phyloP scores from a whole-genome alignment of 2,888 invertebrate species.

The Cerastoderma edule region DNA sequence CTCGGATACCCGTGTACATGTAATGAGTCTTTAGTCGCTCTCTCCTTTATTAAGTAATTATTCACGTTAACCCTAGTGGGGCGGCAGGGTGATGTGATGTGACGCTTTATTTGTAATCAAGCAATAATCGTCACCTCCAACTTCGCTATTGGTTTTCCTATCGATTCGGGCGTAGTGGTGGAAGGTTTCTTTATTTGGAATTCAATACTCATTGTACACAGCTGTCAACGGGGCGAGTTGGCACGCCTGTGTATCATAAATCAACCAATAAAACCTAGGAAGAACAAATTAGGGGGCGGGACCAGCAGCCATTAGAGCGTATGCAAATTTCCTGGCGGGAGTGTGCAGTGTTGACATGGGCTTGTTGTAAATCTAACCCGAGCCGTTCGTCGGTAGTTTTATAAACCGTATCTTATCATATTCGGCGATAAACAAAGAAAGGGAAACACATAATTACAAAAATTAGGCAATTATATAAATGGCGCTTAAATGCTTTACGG shows the following conservation, averaged over 20 bases:
- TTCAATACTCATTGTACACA: constrained; percentile 33
- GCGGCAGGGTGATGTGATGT: background rate
- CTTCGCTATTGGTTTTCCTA: constrained; percentile 38
- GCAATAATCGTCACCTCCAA: constrained; percentile 34
- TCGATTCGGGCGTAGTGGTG: constrained; percentile 41
- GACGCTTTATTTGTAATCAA: constrained; percentile 22
- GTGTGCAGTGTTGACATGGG: constrained; percentile 23
- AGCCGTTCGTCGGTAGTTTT: background rate
- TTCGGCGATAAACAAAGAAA: constrained; percentile 51
- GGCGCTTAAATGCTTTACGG: constrained; percentile 58
- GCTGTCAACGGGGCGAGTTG: constrained; percentile 45
- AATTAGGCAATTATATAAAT: constrained; percentile 55
- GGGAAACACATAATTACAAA: constrained; percentile 58
- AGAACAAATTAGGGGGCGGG: constrained; percentile 27
- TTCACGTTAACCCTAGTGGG: constrained; percentile 1
- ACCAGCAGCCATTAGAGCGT: background rate
- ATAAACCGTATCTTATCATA: constrained; percentile 29
- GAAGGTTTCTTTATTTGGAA: constrained; percentile 44
- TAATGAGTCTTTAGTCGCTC: constrained; percentile 5
- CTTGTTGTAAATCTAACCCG: constrained; percentile 21
- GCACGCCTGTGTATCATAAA: constrained; percentile 26
- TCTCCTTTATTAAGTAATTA: constrained; percentile 17
- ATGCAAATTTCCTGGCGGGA: constrained; percentile 11
- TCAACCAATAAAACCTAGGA: constrained; percentile 21
- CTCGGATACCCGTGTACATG: constrained; percentile 7